Evolutionary conservation across 2,888 invertebrate genomes (phyloP).

Genomic region (Timema cristinae): DNA sequence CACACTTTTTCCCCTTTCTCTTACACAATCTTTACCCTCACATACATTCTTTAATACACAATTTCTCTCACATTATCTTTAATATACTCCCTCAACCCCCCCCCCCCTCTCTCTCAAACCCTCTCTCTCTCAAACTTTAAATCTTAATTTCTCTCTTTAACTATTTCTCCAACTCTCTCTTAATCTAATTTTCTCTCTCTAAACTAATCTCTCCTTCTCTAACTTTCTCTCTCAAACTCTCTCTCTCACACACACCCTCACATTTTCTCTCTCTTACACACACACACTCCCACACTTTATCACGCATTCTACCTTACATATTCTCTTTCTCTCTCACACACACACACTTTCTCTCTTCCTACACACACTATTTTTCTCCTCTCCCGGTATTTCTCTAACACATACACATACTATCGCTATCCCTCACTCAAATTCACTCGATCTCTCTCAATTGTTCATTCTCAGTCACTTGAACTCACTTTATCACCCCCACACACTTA

Average conservation of each 20-base stretch:
- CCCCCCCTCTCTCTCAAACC: too few species aligned
- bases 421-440: too few species aligned
- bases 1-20: constrained; percentile 4
- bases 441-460: too few species aligned
- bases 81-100: too few species aligned
- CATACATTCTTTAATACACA: too few species aligned
- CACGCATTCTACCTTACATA: neutral
- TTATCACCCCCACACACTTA: too few species aligned
- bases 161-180: constrained; percentile 1
- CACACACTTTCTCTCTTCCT: neutral
- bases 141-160: constrained; percentile 5
- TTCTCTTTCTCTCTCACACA: neutral
- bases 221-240: neutral
- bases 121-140: neutral
- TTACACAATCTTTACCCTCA: too few species aligned
- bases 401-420: too few species aligned
- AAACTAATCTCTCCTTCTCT: neutral
- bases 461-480: too few species aligned
- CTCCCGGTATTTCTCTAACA: too few species aligned
- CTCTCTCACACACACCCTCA: neutral
- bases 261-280: neutral
- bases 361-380: neutral
- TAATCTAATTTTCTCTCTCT: neutral
- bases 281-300: neutral
- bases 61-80: too few species aligned